Percentiles rank a stretch among this genome's conserved stretches.
Conservation (phyloP, 2,888 invertebrate genomes). For the Callosobruchus maculatus region DNA sequence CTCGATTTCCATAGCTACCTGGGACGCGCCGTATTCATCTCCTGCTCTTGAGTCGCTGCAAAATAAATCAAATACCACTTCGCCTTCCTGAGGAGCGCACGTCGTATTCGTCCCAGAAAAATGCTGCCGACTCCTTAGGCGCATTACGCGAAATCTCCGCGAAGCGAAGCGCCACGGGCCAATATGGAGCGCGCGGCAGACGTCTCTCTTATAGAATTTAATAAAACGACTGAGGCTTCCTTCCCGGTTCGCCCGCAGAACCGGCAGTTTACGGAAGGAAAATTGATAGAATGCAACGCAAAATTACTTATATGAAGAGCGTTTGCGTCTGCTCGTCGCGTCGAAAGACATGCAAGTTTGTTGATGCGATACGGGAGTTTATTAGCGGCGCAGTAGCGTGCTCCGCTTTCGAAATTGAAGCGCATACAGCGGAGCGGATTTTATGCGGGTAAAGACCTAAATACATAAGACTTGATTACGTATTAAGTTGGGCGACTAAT, state of each 20-base stretch:
- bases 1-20: no score
- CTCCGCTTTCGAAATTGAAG: no score
- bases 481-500: no score
- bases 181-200: not conserved
- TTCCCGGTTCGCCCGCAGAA: not conserved
- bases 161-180: not conserved
- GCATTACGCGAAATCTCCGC: not conserved
- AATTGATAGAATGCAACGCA: not conserved
- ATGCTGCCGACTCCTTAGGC: no score
- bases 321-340: not conserved
- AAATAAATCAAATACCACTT: no score
- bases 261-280: not conserved
- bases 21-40: no score
- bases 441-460: no score
- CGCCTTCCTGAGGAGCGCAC: no score
- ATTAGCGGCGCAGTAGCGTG: not conserved
- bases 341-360: not conserved
- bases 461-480: no score
- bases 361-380: not conserved
- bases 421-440: no score
- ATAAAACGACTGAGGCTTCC: not conserved
- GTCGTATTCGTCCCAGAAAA: no score
- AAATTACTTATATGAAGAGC: not conserved
- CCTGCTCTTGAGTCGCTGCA: no score
- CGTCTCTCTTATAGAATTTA: not conserved